Evolutionary conservation across 2,797 vertebrate genomes (phyloP), one percentile per base, ranked within the genome.

Genomic region (Tragopan temminckii): DNA sequence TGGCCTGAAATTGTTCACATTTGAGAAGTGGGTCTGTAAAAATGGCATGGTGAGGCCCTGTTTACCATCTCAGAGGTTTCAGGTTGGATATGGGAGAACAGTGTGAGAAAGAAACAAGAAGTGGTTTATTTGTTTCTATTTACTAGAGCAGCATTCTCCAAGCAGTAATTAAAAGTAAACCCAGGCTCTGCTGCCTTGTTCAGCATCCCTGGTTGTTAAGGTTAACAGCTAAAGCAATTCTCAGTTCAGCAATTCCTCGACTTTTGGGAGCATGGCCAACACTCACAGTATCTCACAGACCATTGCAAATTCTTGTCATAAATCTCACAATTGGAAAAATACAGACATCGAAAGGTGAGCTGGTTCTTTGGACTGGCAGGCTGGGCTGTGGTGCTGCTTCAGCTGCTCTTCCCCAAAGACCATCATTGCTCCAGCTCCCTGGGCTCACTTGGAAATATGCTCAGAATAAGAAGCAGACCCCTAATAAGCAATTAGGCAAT

Each of bases 241-340:
- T 95, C 95, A 89, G 5, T 93, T 96, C 95, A 96, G 95, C 95
- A 89, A 80, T 96, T 95, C 81, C 92, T 96, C 89, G 82, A 87
- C 69, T 90, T 95, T 93, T 42, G 90, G 96, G 95, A 94, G 75
- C 0, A 0, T 87, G 90, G 96, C 94, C 96, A 96, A 94, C 84
- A 93, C 95, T 96, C 89, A 84, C 93, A 93, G 91, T 45, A 81
- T 90, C 95, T 95, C 90, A 85, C 81, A 80, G 94, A 87, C 86
- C 81, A 67, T 80, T 94, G 95, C 92, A 87, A 85, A 80, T 92
- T 94, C 92, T 85, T 83, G 87, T 78, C 67, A 90, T 96, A 90
- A 94, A 94, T 94, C 89, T 92, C 91, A 71, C 89, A 70, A 68
- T 2, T 77, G 81, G 42, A 4, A 50, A n/a, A 52, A 38, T n/a